Percentiles rank a stretch among this genome's conserved stretches.
These are phyloP conservation scores for Phalacrocorax carbo DNA, from an alignment of 2,113 vertebrate species.

Conservation along the genomic window DNA sequence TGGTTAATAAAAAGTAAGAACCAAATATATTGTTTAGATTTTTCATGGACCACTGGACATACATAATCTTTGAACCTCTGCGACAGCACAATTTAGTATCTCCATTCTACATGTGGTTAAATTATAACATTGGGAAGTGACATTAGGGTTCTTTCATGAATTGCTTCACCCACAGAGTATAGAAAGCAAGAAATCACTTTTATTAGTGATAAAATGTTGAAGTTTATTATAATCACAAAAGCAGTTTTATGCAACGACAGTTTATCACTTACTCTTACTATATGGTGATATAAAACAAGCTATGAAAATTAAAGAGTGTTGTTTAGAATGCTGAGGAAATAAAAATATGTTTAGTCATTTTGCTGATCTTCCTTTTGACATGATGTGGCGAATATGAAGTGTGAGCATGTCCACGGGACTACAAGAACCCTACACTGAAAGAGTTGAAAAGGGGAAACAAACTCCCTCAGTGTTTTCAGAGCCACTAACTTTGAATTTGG, in stretches of 20 bases:
- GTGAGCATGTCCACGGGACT: background rate
- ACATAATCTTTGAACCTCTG: background rate
- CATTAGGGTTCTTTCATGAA: background rate
- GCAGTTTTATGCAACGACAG: background rate
- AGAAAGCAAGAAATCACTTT: conserved; percentile 7
- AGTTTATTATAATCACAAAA: background rate
- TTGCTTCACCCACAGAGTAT: background rate
- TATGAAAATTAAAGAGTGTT: background rate
- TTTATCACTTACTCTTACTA: background rate
- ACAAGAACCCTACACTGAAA: background rate
- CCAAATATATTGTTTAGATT: background rate
- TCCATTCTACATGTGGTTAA: conserved; percentile 12
- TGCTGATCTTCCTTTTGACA: background rate
- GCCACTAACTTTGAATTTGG: background rate
- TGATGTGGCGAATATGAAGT: background rate
- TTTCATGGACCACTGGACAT: background rate
- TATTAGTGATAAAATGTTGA: conserved; percentile 10
- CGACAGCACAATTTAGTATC: conserved; percentile 2
- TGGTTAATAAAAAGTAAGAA: background rate
- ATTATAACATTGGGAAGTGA: background rate
- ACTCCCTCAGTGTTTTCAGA: accelerated
- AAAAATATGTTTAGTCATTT: background rate
- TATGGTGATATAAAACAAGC: background rate
- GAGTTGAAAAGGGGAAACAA: background rate
- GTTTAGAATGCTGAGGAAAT: background rate